Base-by-base conservation (phyloP, 2,888 invertebrate species). In the Chesias legatella region DNA sequence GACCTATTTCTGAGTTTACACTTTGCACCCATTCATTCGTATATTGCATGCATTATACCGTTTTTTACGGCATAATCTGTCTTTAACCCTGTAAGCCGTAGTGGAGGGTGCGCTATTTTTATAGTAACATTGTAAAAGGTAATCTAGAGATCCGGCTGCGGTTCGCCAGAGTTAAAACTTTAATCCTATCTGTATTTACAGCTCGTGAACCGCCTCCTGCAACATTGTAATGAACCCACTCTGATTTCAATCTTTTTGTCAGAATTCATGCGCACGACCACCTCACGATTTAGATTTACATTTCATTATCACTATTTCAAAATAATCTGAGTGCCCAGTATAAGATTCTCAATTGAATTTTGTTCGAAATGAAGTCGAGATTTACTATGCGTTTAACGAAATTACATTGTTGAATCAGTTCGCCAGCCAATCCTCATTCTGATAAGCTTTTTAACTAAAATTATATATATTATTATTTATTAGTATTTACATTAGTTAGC, bases 1-100 rank as follows among this genome's bases (percentile, higher is more conserved):
- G 78, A 77, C 79, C 77, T 43, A 77, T 54, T 71, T 77, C 48
- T 58, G 48, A 67, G 59, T 70, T 64, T 67, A 60, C 62, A 67
- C 66, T 68, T 64, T 43, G 47, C 52, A 53, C 62, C 56, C 51
- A 59, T 63, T 58, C 60, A 58, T 52, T 39, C 46, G 56, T 22
- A 46, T 36, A 32, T 28, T 34, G 50, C 53, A 51, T 53, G 54
- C 53, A 48, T 47, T 44, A 17, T 17, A 3, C n/a, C n/a, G n/a
- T n/a, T n/a, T n/a, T n/a, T n/a, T n/a, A n/a, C n/a, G n/a, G n/a
- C n/a, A n/a, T n/a, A n/a, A n/a, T n/a, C n/a, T n/a, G n/a, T n/a
- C n/a, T n/a, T 5, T 17, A 3, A 17, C 13, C 13, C 13, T 3
- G 13, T 17, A 17, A 17, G 13, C 13, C 13, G 13, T 17, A 17